Evolutionary conservation across 2,113 vertebrate species (phyloP), one percentile per base, ranked within the genome.

Genomic region (Ailurus styani): DNA sequence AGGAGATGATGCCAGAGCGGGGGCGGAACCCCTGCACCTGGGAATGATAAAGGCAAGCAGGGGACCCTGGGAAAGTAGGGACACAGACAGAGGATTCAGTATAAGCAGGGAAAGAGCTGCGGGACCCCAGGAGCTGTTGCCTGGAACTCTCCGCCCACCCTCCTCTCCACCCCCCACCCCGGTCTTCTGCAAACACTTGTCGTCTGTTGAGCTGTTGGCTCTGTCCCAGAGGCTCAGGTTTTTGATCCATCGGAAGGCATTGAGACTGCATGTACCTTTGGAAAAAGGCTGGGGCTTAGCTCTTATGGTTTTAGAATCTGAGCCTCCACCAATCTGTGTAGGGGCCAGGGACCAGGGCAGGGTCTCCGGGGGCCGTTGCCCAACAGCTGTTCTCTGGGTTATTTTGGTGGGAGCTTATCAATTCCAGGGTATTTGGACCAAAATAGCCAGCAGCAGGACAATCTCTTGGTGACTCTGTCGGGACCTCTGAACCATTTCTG

Each of bases 301-400:
- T 70, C 42, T 57, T 9, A 50, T 0, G 50, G 78, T 89, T 93
- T 97, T 15, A 77, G 81, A 93, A 86, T 77, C 55, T 1, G 15
- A 62, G 60, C 54, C 82, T 84, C 75, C 34, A 60, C 78, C 91
- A 93, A n/a, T 73, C 87, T 27, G 11, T 13, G 3, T 29, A 42
- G 47, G 52, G 42, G 62, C 54, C 34, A 5, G 55, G 68, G 81
- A 60, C 29, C 57, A 3, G 57, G 87, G 18, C 93, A 91, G 96
- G 93, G 91, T 72, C 87, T 90, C 81, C 5, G 50, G 23, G 50
- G 64, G 45, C 79, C 73, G 37, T 8, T 70, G 87, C 72, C 81
- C 89, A 50, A 82, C 95, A 97, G 90, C 95, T 97, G 93, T 93
- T 97, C 70, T 77, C 40, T 40, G 47, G 42, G 91, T 96, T 98